Conservation (phyloP, 2,888 invertebrate genomes). For the Eristalis tenax region DNA sequence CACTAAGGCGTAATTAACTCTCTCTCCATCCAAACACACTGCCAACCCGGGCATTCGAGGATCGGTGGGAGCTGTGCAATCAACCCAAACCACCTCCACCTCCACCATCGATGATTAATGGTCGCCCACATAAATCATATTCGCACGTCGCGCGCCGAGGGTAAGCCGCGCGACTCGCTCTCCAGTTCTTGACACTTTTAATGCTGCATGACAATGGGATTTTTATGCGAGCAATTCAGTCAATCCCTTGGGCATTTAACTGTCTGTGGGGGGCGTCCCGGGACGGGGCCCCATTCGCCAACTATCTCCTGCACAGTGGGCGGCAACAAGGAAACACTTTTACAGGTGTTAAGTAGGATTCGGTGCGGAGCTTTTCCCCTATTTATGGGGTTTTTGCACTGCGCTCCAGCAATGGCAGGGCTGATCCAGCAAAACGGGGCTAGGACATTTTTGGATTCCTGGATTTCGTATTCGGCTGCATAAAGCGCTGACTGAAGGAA, state of each 20-base stretch:
- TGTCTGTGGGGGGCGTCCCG: conserved; percentile 13
- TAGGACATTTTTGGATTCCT: conserved; percentile 37
- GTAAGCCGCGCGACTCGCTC: conserved; percentile 46
- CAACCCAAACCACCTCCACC: conserved; percentile 33
- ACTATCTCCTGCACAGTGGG: conserved; percentile 65
- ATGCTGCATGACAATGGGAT: conserved; percentile 68
- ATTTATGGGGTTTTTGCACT: conserved; percentile 71
- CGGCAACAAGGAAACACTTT: conserved; percentile 66
- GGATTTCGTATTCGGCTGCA: conserved; percentile 54
- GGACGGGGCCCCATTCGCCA: neutral
- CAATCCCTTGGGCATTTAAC: conserved; percentile 65
- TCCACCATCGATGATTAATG: conserved; percentile 56
- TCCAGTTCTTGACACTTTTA: conserved; percentile 68
- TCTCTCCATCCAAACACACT: conserved; percentile 58
- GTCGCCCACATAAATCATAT: conserved; percentile 66
- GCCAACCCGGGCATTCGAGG: conserved; percentile 2
- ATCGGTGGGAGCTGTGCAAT: conserved; percentile 25
- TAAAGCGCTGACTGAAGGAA: conserved; percentile 1
- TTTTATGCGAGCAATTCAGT: conserved; percentile 71
- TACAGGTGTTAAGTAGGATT: conserved; percentile 72
- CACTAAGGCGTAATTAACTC: conserved; percentile 66
- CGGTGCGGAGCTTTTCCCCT: conserved; percentile 54
- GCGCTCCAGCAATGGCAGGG: conserved; percentile 21
- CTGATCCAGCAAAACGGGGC: conserved; percentile 28
- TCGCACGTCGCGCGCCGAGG: conserved; percentile 47